A percentile compares a stretch with the other conserved stretches of the same genome.
phyloP scores from a whole-genome alignment of 2,113 vertebrate genomes.

The Platysteira castanea region DNA sequence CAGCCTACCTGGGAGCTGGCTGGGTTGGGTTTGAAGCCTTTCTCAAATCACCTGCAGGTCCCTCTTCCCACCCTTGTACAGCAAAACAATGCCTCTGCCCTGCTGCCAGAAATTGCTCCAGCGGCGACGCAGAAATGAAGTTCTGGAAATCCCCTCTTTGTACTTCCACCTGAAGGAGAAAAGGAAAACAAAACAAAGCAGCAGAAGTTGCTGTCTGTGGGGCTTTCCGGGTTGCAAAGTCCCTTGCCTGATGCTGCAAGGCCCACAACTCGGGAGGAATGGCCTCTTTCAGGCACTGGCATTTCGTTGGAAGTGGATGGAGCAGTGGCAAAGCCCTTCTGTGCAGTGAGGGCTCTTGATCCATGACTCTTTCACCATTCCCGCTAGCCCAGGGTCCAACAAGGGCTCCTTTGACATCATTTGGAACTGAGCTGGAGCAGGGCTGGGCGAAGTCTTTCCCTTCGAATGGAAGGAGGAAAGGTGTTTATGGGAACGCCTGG shows the following conservation, averaged over 20 bases:
- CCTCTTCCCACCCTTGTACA: neutral
- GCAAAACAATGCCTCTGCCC: fast-evolving
- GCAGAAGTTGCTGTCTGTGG: neutral
- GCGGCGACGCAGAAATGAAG: fast-evolving
- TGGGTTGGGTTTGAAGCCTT: neutral
- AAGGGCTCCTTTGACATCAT: constrained; percentile 12
- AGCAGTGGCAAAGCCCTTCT: neutral
- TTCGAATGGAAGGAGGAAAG: neutral
- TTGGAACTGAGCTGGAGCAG: neutral
- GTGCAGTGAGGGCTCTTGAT: neutral
- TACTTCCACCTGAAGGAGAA: neutral
- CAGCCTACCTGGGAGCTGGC: neutral
- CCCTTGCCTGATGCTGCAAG: neutral
- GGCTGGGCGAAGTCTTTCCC: neutral
- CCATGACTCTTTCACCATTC: neutral
- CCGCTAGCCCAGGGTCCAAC: neutral
- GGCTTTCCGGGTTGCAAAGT: neutral
- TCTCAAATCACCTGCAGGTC: neutral
- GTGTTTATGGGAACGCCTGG: neutral
- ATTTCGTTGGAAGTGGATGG: neutral
- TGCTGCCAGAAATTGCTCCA: neutral
- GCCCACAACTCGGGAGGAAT: neutral
- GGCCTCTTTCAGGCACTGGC: neutral
- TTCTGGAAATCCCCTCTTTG: neutral
- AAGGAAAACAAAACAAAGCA: neutral